Percentiles rank a stretch among this genome's conserved stretches.
Evolutionary conservation across 2,113 vertebrate genomes (phyloP).

Genomic region (Probosciger aterrimus): DNA sequence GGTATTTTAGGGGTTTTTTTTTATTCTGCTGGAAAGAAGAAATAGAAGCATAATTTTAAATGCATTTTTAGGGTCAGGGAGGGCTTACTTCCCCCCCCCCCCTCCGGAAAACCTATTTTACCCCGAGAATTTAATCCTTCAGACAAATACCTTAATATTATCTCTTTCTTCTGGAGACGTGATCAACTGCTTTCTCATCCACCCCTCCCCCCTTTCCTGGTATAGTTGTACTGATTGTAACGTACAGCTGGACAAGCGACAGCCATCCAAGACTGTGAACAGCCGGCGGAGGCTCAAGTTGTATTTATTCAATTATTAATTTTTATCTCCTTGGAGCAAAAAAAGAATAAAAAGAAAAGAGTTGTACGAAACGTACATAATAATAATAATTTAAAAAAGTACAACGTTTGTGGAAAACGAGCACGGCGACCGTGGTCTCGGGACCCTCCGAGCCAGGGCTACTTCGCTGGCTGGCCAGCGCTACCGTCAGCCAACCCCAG

Average conservation of each 20-base stretch:
- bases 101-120: neutral
- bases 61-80: neutral
- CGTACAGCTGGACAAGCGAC: slow-evolving; percentile 25
- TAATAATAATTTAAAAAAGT: too few relatives aligned
- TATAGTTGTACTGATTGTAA: neutral
- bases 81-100: neutral
- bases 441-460: neutral
- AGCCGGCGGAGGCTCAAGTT: neutral
- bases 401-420: neutral
- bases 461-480: neutral
- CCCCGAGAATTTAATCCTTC: slow-evolving; percentile 5
- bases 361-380: neutral
- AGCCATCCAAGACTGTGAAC: neutral
- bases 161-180: slow-evolving; percentile 22
- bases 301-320: neutral
- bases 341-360: neutral
- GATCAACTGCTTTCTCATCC: neutral
- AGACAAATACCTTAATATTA: neutral
- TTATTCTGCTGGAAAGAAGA: slow-evolving; percentile 8
- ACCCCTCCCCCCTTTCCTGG: neutral
- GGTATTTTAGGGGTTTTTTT: neutral
- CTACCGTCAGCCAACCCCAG: neutral
- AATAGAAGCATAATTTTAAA: neutral
- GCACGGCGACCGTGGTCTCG: fast-evolving
- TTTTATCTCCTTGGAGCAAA: neutral